A percentile compares a stretch with the other conserved stretches of the same genome.
Evolutionary conservation across 2,888 invertebrate species (phyloP).

Genomic region (Tuta absoluta): DNA sequence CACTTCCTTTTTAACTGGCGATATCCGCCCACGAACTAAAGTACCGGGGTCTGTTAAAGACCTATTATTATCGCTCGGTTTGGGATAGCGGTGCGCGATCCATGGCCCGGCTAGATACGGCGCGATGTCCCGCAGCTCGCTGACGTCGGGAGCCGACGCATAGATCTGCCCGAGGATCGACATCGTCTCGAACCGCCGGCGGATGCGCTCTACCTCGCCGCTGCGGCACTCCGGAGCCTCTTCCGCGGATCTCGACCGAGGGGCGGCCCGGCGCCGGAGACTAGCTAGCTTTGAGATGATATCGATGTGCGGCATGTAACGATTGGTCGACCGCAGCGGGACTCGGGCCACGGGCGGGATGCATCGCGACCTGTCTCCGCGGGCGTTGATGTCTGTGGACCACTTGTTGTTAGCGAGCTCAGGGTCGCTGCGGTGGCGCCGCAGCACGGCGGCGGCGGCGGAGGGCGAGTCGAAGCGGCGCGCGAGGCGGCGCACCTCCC

Average conservation of each 20-base stretch:
- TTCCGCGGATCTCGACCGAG: conserved; percentile 76
- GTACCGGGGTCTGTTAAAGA: conserved; percentile 76
- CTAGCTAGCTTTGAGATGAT: conserved; percentile 93
- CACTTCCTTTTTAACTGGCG: conserved; percentile 70
- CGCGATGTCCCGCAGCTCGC: conserved; percentile 88
- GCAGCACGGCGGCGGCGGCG: conserved; percentile 73
- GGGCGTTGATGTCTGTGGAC: conserved; percentile 62
- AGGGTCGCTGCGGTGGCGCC: conserved; percentile 89
- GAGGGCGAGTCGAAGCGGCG: conserved; percentile 88
- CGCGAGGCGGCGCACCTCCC: conserved; percentile 89
- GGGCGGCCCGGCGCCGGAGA: conserved; percentile 73
- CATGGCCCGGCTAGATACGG: conserved; percentile 89
- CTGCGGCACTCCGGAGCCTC: conserved; percentile 77
- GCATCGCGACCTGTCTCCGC: conserved; percentile 57
- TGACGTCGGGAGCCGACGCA: conserved; percentile 89
- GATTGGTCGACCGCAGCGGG: conserved; percentile 84
- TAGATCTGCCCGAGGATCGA: conserved; percentile 89
- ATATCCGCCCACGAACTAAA: conserved; percentile 55
- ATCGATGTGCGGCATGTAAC: conserved; percentile 93
- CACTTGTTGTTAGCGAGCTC: conserved; percentile 82
- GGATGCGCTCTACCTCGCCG: conserved; percentile 87
- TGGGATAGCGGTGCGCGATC: conserved; percentile 90
- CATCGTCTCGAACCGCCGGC: conserved; percentile 86
- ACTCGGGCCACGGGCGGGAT: conserved; percentile 84
- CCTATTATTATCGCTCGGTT: conserved; percentile 84